A percentile compares a stretch with the other conserved stretches of the same genome.
Evolutionary conservation across 2,797 vertebrate genomes (phyloP).

Genomic region (Myotis findleyi): DNA sequence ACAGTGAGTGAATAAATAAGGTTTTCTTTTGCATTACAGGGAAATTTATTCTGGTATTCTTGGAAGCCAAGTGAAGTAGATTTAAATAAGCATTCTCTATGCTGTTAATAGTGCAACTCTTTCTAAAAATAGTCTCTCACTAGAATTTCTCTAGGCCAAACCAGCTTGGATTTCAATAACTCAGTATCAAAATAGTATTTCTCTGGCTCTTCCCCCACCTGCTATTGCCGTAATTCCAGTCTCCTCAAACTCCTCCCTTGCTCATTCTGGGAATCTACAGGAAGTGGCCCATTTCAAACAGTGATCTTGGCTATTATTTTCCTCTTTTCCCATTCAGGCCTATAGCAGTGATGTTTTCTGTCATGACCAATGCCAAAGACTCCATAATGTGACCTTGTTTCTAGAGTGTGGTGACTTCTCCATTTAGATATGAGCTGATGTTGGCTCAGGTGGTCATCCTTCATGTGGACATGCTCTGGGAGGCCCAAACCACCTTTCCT

Average conservation of each 20-base stretch:
- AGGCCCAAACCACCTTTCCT: neutral
- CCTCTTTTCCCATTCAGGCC: neutral
- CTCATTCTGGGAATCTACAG: neutral
- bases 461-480: neutral
- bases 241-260: neutral
- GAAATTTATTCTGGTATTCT: neutral
- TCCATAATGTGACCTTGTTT: neutral
- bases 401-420: neutral
- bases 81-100: constrained; percentile 17
- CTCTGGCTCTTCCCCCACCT: neutral
- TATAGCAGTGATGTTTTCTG: neutral
- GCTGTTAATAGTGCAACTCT: neutral
- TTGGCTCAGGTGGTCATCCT: neutral
- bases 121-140: constrained; percentile 46
- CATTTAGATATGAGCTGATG: neutral
- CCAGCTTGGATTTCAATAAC: neutral
- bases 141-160: neutral
- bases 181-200: neutral
- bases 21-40: neutral
- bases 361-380: neutral
- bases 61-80: neutral
- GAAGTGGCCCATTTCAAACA: neutral
- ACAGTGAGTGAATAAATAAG: neutral
- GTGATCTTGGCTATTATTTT: neutral
- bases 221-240: neutral